These are phyloP conservation scores for Hafferia zeledoni DNA, from an alignment of 2,797 vertebrate species.

Conservation along the genomic window DNA sequence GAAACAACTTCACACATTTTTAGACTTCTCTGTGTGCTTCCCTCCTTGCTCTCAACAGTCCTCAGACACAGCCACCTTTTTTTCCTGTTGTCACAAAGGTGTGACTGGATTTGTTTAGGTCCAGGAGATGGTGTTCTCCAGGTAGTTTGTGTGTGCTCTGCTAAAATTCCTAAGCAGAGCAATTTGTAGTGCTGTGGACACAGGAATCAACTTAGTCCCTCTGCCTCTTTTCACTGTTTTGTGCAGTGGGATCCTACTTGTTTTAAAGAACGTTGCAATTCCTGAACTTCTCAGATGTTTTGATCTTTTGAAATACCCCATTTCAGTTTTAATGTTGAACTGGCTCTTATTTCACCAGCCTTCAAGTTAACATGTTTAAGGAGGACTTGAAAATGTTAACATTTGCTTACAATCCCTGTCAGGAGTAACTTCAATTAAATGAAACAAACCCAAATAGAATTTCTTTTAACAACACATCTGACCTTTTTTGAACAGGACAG, in stretches of 20 bases:
- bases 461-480: neutral
- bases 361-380: neutral
- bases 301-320: neutral
- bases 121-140: neutral
- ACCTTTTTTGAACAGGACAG: neutral
- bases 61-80: neutral
- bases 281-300: neutral
- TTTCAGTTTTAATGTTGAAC: neutral
- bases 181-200: neutral
- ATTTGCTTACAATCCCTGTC: neutral
- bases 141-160: neutral
- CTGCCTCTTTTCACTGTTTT: neutral
- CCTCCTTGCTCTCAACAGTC: neutral
- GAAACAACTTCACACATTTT: neutral
- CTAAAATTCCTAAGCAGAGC: neutral
- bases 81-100: neutral
- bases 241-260: neutral
- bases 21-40: neutral
- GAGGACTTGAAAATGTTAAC: neutral
- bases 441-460: neutral
- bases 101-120: neutral
- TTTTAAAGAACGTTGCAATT: neutral
- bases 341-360: neutral
- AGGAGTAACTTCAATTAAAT: neutral
- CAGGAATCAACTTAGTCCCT: neutral